Evolutionary conservation across 2,797 vertebrate genomes (phyloP).

Genomic region (Acanthornis magna): DNA sequence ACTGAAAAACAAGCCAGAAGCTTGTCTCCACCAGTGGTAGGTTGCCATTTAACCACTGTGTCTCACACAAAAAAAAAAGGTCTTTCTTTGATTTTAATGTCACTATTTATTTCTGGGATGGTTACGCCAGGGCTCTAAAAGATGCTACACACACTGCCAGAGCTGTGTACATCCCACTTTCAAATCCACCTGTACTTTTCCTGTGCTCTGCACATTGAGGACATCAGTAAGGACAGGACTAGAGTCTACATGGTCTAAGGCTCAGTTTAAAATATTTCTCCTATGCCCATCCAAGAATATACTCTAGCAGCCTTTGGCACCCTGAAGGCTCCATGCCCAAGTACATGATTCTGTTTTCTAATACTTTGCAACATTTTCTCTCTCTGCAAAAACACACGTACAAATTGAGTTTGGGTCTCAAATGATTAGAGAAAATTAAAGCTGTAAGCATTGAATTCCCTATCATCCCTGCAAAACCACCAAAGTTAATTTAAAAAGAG

Average conservation of each 20-base stretch:
- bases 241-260: neutral
- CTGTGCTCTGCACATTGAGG: neutral
- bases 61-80: neutral
- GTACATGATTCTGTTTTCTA: neutral
- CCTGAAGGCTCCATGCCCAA: neutral
- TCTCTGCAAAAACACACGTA: neutral
- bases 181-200: neutral
- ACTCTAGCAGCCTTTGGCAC: neutral
- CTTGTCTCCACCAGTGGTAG: neutral
- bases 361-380: neutral
- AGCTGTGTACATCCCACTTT: neutral
- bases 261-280: neutral
- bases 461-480: neutral
- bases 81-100: neutral
- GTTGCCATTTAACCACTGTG: neutral
- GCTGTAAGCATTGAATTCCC: slow-evolving; percentile 13
- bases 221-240: neutral
- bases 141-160: fast-evolving
- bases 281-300: neutral
- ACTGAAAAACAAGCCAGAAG: neutral
- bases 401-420: slow-evolving; percentile 4
- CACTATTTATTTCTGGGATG: neutral
- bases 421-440: slow-evolving; percentile 39
- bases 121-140: neutral
- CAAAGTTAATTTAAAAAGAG: neutral